phyloP scores from a whole-genome alignment of 2,113 vertebrate species.

The Scalopus aquaticus region DNA sequence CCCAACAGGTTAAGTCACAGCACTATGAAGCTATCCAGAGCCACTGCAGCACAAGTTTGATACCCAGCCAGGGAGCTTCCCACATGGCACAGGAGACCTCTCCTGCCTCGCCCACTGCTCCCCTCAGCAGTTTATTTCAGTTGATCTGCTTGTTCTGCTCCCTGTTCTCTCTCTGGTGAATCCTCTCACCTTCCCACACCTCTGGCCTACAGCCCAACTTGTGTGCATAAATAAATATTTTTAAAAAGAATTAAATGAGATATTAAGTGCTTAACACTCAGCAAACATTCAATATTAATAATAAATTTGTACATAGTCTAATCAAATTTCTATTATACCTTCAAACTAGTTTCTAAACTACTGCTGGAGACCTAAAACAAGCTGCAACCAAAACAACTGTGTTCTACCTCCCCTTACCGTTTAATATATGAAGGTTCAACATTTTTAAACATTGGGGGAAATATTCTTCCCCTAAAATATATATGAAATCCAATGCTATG shows the following conservation, averaged over 20 bases:
- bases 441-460: neutral
- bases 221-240: no score
- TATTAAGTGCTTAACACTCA: neutral
- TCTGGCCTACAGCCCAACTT: no score
- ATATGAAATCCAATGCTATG: neutral
- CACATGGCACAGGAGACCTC: no score
- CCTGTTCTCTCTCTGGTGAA: no score
- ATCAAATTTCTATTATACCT: neutral
- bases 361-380: neutral
- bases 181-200: no score
- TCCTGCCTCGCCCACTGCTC: no score
- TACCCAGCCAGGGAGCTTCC: no score
- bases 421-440: neutral
- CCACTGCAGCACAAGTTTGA: no score
- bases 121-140: no score
- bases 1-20: no score
- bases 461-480: neutral
- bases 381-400: neutral
- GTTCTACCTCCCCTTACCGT: neutral
- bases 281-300: neutral
- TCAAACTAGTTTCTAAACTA: slow-evolving; percentile 10
- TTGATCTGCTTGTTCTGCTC: no score
- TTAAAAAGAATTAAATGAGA: neutral
- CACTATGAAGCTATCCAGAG: no score
- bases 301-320: neutral